Conservation (phyloP, 2,113 vertebrate species). For the Ceuthmochares aereus region DNA sequence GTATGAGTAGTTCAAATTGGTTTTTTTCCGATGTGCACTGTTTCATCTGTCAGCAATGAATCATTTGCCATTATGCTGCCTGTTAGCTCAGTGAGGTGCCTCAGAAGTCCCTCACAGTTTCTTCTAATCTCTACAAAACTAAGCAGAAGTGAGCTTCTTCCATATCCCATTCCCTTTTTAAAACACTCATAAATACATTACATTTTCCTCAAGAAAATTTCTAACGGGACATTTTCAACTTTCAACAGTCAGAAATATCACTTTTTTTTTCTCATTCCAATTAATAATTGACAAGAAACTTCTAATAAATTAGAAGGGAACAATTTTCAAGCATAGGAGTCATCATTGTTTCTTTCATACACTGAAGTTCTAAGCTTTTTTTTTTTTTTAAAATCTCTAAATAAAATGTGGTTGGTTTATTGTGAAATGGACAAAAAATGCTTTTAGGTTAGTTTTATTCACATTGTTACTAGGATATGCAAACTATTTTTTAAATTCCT, state of each 20-base stretch:
- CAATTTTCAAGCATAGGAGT: neutral
- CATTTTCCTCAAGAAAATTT: neutral
- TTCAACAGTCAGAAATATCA: neutral
- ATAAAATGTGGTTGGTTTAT: neutral
- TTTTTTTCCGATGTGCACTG: neutral
- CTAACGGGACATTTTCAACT: neutral
- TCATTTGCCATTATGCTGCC: constrained; percentile 14
- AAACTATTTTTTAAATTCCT: neutral
- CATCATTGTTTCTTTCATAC: neutral
- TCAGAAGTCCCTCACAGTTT: constrained; percentile 7
- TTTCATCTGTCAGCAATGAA: constrained; percentile 50
- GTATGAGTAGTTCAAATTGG: constrained; percentile 37
- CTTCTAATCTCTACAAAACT: constrained; percentile 12
- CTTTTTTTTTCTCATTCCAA: neutral
- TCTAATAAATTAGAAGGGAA: neutral
- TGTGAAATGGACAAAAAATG: neutral
- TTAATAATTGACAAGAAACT: neutral
- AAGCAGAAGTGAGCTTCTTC: neutral
- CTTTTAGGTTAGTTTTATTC: neutral
- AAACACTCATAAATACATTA: neutral
- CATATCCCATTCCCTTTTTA: neutral
- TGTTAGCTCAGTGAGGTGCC: constrained; percentile 32
- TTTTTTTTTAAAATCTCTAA: neutral
- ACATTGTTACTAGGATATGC: neutral
- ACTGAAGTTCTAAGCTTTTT: neutral